Evolutionary conservation across 2,888 invertebrate species (phyloP), one percentile per base, ranked within the genome.

Genomic region (Pelosia muscerda): DNA sequence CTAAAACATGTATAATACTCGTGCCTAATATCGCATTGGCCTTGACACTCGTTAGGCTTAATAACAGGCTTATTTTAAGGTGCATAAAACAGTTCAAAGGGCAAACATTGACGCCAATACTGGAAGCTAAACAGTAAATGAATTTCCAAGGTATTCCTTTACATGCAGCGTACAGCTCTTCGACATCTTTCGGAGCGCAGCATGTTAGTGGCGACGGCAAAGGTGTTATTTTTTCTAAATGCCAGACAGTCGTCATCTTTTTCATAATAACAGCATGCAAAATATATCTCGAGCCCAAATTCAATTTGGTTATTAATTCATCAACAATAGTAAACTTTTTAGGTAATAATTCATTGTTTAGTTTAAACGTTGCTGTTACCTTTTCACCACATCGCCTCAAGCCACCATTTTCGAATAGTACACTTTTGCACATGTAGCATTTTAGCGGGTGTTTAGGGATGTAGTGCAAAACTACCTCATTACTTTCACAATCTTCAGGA

Each of bases 401-500:
- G 2, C 90, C 90, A 67, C 92, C 89, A 71, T 94, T 94, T 86
- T 95, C 95, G 69, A 88, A 93, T 0, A 92, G 84, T 53, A 86
- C 75, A 69, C 88, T 92, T 81, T 76, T 90, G 67, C 95, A 95
- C 28, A 88, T 73, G 60, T 80, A 83, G 73, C 95, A 95, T 85
- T 87, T 93, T 0, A 91, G 94, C 2, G 91, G 86, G 4, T 76
- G 69, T 83, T 93, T 92, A 2, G 95, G 94, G 73, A 93, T 91
- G 68, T 85, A 88, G 13, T 85, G 89, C 62, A 92, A 72, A 65
- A 95, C 89, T 8, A 92, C 85, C 81, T 94, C 93, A 70, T 85
- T 94, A 2, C 88, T 89, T 73, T 94, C 93, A 73, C 95, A 95
- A 72, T 93, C 90, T 79, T 95, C 94, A n/a, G 92, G 92, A 68